Base-by-base conservation (phyloP, 1,140 invertebrate species). In the Samia ricini region DNA sequence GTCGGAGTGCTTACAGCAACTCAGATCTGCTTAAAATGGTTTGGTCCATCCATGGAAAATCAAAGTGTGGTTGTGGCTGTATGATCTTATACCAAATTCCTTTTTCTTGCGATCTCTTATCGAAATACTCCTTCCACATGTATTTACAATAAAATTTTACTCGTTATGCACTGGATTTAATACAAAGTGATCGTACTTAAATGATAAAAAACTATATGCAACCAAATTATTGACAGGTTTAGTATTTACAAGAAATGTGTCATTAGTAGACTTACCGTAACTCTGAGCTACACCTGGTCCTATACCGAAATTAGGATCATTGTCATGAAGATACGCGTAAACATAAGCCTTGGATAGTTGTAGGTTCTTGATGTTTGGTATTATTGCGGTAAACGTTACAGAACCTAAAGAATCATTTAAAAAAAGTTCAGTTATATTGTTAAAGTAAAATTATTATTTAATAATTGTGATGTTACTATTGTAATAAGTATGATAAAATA, bases 291-390 rank as follows among this genome's bases (percentile, higher is more conserved):
- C 33, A 36, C 26, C 15, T 21, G 60, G 60, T 10, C 60, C 60
- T 15, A 61, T 19, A 2, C 18, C 23, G n/a, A 42, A 61, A 5
- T 26, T 6, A 36, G 51, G 51, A 19, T 54, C 48, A 12, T 33
- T 24, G 23, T 61, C 51, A 36, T 22, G 12, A 24, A 54, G 21
- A 33, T 61, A 51, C n/a, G 60, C n/a, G 21, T 19, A 20, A 7
- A 61, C 49, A 12, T 55, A 29, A 4, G 60, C 29, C 12, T 61
- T 61, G 0, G 21, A 6, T 5, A 61, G 23, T n/a, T 61, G 24
- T 19, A 61, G n/a, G 1, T 29, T 56, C 8, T 56, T 29, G 24
- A 60, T 33, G 18, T 50, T 50, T 4, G 57, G 57, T 24, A 60
- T 60, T 22, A 24, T 19, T 1, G 57, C 57, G 15, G 57, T 60